Conservation (phyloP, 2,113 vertebrate genomes). For the Mustelus asterias region DNA sequence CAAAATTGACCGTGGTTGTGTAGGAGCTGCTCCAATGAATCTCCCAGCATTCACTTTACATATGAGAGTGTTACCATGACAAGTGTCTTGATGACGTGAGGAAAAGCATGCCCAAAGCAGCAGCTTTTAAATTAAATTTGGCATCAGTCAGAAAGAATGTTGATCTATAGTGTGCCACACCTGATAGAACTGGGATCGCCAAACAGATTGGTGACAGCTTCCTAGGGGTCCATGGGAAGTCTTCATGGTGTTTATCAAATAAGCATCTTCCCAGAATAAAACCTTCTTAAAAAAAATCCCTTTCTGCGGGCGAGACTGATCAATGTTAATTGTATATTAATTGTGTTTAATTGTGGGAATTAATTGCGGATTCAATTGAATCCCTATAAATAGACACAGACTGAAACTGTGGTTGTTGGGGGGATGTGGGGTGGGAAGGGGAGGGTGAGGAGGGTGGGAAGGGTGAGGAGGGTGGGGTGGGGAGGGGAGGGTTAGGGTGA, state of each 20-base stretch:
- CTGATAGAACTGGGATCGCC: not conserved
- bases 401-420: not conserved
- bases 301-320: not conserved
- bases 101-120: not conserved
- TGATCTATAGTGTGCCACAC: not conserved
- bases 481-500: too few species aligned
- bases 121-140: not conserved
- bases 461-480: too few species aligned
- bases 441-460: too few species aligned
- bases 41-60: not conserved
- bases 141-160: not conserved
- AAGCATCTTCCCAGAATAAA: not conserved
- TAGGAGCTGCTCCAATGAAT: not conserved
- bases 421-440: too few species aligned
- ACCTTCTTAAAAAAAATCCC: not conserved
- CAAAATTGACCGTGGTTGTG: not conserved
- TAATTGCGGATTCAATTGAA: not conserved
- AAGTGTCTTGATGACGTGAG: not conserved
- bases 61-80: not conserved
- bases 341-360: not conserved
- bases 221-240: not conserved
- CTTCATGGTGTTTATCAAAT: not conserved
- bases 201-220: not conserved
- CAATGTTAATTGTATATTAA: not conserved
- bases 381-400: not conserved